Evolutionary conservation across 2,113 vertebrate genomes (phyloP).

Genomic region (Arothron firmamentum): DNA sequence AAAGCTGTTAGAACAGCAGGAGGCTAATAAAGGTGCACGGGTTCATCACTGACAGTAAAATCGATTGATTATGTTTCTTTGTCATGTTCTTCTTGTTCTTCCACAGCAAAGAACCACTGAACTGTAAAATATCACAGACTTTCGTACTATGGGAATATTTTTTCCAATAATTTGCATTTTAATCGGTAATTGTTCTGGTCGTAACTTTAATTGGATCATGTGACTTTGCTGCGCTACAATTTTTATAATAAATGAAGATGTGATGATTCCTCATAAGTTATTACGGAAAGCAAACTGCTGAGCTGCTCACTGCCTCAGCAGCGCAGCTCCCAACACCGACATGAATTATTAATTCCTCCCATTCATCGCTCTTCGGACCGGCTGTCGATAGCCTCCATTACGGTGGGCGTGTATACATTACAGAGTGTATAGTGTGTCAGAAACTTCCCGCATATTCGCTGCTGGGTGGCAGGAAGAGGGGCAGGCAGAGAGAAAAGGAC

Average conservation of each 20-base stretch:
- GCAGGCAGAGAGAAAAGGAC: constrained; percentile 17
- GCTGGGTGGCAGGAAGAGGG: constrained; percentile 59
- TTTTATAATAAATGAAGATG: neutral
- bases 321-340: constrained; percentile 40
- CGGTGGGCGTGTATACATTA: constrained; percentile 71
- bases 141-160: no score
- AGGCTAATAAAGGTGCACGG: no score
- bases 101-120: neutral
- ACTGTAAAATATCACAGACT: no score
- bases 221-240: no score
- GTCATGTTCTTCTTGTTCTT: no score
- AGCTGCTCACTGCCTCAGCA: constrained; percentile 36
- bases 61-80: neutral
- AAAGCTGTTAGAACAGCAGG: neutral
- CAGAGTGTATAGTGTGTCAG: constrained; percentile 73
- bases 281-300: constrained; percentile 31
- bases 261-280: neutral
- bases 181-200: no score
- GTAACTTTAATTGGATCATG: no score
- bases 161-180: no score
- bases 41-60: neutral
- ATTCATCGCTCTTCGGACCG: constrained; percentile 60
- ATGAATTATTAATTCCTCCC: constrained; percentile 73
- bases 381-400: constrained; percentile 70
- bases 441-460: constrained; percentile 64